A percentile compares a stretch with the other conserved stretches of the same genome.
Evolutionary conservation across 2,797 vertebrate genomes (phyloP).

Genomic region (Takifugu rubripes): DNA sequence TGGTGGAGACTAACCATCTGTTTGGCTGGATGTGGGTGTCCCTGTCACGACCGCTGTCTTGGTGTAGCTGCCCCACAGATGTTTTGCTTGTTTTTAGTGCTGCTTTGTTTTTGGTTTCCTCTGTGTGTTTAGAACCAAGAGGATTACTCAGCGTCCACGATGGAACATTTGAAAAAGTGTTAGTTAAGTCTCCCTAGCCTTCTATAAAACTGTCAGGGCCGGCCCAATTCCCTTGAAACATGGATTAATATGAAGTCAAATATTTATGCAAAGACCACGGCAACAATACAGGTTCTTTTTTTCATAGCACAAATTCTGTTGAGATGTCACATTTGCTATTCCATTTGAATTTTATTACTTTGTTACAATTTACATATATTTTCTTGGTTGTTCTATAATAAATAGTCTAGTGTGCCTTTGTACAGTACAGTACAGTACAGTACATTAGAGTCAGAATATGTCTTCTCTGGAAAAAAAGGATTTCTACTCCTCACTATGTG

Average conservation of each 20-base stretch:
- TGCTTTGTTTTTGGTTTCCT: slow-evolving; percentile 64
- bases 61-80: slow-evolving; percentile 59
- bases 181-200: slow-evolving; percentile 19
- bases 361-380: too few relatives aligned
- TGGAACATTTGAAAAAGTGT: slow-evolving; percentile 55
- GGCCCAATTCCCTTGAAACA: slow-evolving; percentile 21
- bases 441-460: too few relatives aligned
- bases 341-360: too few relatives aligned
- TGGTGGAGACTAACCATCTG: slow-evolving; percentile 69
- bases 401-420: too few relatives aligned
- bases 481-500: background rate
- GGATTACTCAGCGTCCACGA: slow-evolving; percentile 56
- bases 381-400: too few relatives aligned
- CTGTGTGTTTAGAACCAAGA: slow-evolving; percentile 62
- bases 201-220: slow-evolving; percentile 35
- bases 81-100: slow-evolving; percentile 68
- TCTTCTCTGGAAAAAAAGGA: background rate
- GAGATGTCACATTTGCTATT: too few relatives aligned
- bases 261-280: too few relatives aligned
- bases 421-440: too few relatives aligned
- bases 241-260: background rate
- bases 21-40: slow-evolving; percentile 49
- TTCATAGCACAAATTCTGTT: too few relatives aligned
- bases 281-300: too few relatives aligned
- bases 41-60: slow-evolving; percentile 39